Evolutionary conservation across 1,140 invertebrate species (phyloP), one percentile per base, ranked within the genome.

Genomic region (Eriosoma lanigerum): DNA sequence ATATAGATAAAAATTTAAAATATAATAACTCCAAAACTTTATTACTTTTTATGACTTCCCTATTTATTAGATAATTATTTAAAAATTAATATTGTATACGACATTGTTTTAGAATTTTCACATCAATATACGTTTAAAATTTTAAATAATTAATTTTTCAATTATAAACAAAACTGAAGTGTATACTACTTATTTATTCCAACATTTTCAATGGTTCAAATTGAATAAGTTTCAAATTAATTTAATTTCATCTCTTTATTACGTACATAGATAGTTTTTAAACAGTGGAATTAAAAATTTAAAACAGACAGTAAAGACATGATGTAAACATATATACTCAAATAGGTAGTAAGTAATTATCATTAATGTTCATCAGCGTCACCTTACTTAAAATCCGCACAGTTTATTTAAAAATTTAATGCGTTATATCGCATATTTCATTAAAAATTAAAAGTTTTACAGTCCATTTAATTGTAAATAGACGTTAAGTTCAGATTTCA

Each of bases 161-260:
- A n/a, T n/a, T n/a, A n/a, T n/a, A n/a, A n/a, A n/a, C n/a, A n/a
- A n/a, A n/a, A 24, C 21, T n/a, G 24, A 46, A 66, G 64, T 66
- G 12, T 44, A 46, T 38, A 21, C 44, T n/a, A 68, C n/a, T 68
- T 24, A 46, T 15, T 68, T 32, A 38, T 46, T 48, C 17, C n/a
- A 68, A 68, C 12, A 24, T 48, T 68, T 68, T 46, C 17, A 13
- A 5, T 24, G 12, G 48, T 68, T 68, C 46, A 68, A 68, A 46
- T 24, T 48, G 21, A 3, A 68, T 48, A 68, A 44, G 21, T 68
- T 46, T 46, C 24, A 24, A 68, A 68, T 46, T 68, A 68, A 68
- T 68, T 46, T 12, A n/a, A n/a, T n/a, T n/a, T n/a, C n/a, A n/a
- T n/a, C n/a, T n/a, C n/a, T n/a, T n/a, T n/a, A n/a, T n/a, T n/a